These are phyloP conservation scores for Dinoponera quadriceps DNA, from an alignment of 1,140 invertebrate species.

Conservation along the genomic window DNA sequence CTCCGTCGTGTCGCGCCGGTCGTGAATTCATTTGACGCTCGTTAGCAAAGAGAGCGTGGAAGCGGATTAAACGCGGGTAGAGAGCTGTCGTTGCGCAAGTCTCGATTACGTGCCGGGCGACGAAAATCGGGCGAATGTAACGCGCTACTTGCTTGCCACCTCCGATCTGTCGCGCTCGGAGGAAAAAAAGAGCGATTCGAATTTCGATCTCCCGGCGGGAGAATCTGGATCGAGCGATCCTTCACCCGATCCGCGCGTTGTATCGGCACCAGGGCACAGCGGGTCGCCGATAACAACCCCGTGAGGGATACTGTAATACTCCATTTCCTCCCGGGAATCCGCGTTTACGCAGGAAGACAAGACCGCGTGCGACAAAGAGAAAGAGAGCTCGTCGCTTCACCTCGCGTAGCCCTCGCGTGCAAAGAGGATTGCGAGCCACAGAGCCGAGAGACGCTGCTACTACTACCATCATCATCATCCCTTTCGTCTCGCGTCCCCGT, in stretches of 20 bases:
- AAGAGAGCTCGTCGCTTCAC: slow-evolving; percentile 27
- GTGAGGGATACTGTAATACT: slow-evolving; percentile 27
- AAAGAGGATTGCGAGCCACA: background rate
- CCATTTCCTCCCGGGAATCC: slow-evolving; percentile 29
- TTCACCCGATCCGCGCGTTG: background rate
- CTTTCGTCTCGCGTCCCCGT: slow-evolving; percentile 18
- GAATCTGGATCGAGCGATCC: too few species aligned
- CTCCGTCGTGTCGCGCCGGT: background rate
- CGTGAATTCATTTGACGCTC: slow-evolving; percentile 37
- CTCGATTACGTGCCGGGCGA: too few species aligned
- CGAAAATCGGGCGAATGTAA: too few species aligned
- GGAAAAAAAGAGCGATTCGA: too few species aligned
- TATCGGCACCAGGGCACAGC: background rate
- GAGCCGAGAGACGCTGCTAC: slow-evolving; percentile 1
- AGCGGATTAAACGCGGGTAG: slow-evolving; percentile 18
- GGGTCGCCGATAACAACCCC: slow-evolving; percentile 10
- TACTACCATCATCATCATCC: slow-evolving; percentile 12
- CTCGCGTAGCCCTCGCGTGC: slow-evolving; percentile 54
- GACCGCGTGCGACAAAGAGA: slow-evolving; percentile 32
- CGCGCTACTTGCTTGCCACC: too few species aligned
- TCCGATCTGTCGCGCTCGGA: too few species aligned
- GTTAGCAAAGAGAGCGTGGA: slow-evolving; percentile 37
- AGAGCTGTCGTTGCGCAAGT: background rate
- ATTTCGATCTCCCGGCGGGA: too few species aligned
- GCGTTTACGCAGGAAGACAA: slow-evolving; percentile 41